Evolutionary conservation across 1,140 invertebrate species (phyloP).

Genomic region (Drosophila subpulchrella): DNA sequence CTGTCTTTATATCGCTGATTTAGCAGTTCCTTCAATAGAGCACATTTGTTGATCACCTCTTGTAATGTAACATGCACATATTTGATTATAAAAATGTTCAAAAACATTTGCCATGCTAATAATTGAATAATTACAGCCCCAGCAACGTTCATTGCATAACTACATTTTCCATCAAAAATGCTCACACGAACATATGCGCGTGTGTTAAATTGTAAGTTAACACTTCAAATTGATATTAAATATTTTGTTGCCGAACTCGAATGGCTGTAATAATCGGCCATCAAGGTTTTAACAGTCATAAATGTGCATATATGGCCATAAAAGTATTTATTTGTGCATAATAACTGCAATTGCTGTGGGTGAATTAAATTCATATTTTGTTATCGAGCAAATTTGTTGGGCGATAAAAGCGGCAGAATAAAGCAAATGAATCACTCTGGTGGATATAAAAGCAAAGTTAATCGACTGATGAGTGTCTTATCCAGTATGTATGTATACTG

Average conservation of each 20-base stretch:
- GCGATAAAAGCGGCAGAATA: conserved; percentile 15
- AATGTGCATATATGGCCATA: background rate
- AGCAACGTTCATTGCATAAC: conserved; percentile 37
- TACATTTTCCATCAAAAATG: conserved; percentile 3
- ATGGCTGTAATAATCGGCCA: background rate
- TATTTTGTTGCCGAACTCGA: conserved; percentile 8
- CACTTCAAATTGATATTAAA: conserved; percentile 12
- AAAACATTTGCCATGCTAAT: conserved; percentile 11
- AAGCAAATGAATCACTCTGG: conserved; percentile 19
- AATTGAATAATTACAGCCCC: conserved; percentile 31
- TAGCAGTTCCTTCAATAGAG: background rate
- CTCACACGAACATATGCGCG: background rate
- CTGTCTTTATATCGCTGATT: background rate
- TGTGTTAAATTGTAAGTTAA: conserved; percentile 27
- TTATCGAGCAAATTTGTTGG: background rate
- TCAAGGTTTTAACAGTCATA: conserved; percentile 13
- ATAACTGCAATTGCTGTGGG: conserved; percentile 18
- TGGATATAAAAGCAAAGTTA: conserved; percentile 26
- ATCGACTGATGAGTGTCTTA: conserved; percentile 40
- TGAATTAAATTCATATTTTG: conserved; percentile 27
- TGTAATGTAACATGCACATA: too few relatives aligned
- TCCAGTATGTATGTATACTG: background rate
- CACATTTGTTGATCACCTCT: too few relatives aligned
- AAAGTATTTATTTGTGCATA: conserved; percentile 31
- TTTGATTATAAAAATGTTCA: background rate